These are phyloP conservation scores for Tinea pellionella DNA, from an alignment of 2,888 invertebrate species.

Conservation along the genomic window DNA sequence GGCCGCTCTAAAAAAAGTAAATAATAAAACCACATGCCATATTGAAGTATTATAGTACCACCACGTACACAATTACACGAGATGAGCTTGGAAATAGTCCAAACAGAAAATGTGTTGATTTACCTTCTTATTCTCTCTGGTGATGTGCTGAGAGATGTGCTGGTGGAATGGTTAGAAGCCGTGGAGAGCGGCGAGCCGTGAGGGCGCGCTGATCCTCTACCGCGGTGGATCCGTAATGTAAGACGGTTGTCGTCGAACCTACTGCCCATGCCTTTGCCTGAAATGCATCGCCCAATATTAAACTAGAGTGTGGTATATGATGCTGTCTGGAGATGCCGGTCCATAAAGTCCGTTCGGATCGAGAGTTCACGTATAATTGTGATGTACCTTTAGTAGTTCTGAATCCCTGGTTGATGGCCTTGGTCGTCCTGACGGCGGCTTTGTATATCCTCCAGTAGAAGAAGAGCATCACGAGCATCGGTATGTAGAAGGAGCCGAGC, in stretches of 20 bases:
- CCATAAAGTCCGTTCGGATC: no score
- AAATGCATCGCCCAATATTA: slow-evolving; percentile 8
- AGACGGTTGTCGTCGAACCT: slow-evolving; percentile 92
- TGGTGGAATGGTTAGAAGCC: slow-evolving; percentile 77
- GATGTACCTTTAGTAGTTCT: slow-evolving; percentile 81
- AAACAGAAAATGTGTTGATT: no score
- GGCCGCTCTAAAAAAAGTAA: no score
- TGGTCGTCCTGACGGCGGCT: slow-evolving; percentile 92
- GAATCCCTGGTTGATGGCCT: slow-evolving; percentile 91
- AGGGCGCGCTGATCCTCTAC: slow-evolving; percentile 78
- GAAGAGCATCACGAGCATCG: slow-evolving; percentile 97
- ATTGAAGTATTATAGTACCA: no score
- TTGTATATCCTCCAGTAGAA: slow-evolving; percentile 98
- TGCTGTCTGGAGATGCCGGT: no score
- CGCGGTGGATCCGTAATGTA: slow-evolving; percentile 91
- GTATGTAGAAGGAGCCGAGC: slow-evolving; percentile 97
- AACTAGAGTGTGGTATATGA: no score
- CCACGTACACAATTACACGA: no score
- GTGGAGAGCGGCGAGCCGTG: slow-evolving; percentile 76
- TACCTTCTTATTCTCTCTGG: slow-evolving; percentile 69
- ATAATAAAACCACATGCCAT: no score
- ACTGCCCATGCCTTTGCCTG: slow-evolving; percentile 75
- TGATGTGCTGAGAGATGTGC: slow-evolving; percentile 75
- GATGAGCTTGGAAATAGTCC: no score
- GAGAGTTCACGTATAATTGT: no score